Base-by-base conservation (phyloP, 64 coral and sea anemone genomes). In the Porites australiensis region DNA sequence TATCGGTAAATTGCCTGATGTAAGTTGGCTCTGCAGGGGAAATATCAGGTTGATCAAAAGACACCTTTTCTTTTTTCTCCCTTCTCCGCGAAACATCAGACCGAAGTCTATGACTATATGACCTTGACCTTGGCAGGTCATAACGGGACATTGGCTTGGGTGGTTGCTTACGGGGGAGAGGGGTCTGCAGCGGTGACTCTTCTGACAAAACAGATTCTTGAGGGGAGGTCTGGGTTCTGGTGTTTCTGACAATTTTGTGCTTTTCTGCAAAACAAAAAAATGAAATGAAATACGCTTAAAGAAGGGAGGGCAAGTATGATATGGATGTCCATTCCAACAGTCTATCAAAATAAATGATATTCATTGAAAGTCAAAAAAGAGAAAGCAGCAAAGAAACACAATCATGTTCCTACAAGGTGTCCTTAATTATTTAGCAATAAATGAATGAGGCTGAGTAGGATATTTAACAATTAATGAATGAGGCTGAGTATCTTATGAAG, bases 201-300 rank as follows among this genome's bases (percentile, higher is more conserved):
- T 77, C 65, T 10, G 82, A 90, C 11, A 75, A 87, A 20, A 87
- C 8, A n/a, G 93, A 95, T 46, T 96, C 91, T 70, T 96, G 94
- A 6, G 98, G 98, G 27, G 98, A 96, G 18, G 98, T 99, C 44
- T 96, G 98, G 6, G 94, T 99, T 51, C 74, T 93, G 13, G 98
- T 94, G 20, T 96, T 96, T 72, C 87, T 90, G 13, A 96, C 77
- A 47, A 75, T 43, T 61, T 79, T 73, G 15, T 93, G 68, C 54
- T 50, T 86, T 66, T 86, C 68, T 75, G 86, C 57, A 62, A 75
- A 14, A 58, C 57, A 57, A 21, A 44, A 54, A 9, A 50, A 83
- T 0, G 6, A 65, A 64, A 47, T 2, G 8, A 82, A 82, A 7
- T 9, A 21, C 27, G 27, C 27, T 37, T 37, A 37, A 37, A 37